These are phyloP conservation scores for Mesitornis unicolor DNA, from an alignment of 2,113 vertebrate genomes.

Conservation along the genomic window DNA sequence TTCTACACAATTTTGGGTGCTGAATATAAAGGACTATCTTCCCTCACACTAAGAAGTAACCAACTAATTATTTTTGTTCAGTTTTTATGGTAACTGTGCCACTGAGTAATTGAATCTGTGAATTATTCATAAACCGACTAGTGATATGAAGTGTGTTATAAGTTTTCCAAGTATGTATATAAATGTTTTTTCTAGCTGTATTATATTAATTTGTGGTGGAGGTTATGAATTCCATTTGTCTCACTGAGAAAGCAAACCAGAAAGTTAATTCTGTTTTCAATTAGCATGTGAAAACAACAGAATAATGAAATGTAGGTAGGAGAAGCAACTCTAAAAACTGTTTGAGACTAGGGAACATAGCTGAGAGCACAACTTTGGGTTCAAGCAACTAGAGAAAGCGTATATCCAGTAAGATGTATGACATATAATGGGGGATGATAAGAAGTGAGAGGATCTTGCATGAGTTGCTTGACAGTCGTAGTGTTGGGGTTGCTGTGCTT, in stretches of 20 bases:
- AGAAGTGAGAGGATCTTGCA: neutral
- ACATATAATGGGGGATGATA: neutral
- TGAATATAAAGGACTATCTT: neutral
- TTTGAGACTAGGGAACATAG: neutral
- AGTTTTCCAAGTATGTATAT: neutral
- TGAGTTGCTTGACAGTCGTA: accelerated
- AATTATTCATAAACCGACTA: slow-evolving; percentile 4
- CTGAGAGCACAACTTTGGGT: accelerated
- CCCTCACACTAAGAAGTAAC: neutral
- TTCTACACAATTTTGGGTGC: neutral
- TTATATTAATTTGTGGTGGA: slow-evolving; percentile 21
- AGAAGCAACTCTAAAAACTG: neutral
- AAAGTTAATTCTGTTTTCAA: slow-evolving; percentile 21
- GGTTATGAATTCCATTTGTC: slow-evolving; percentile 16
- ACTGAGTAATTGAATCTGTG: slow-evolving; percentile 9
- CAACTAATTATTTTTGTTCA: neutral
- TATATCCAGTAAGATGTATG: neutral
- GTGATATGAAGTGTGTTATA: neutral
- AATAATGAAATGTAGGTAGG: neutral
- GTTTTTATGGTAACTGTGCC: neutral
- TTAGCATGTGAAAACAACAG: neutral
- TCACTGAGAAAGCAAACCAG: neutral
- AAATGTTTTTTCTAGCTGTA: neutral
- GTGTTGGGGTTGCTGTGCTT: neutral
- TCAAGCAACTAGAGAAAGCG: neutral